Evolutionary conservation across 2,888 invertebrate species (phyloP).

Genomic region (Calliopum simillimum): DNA sequence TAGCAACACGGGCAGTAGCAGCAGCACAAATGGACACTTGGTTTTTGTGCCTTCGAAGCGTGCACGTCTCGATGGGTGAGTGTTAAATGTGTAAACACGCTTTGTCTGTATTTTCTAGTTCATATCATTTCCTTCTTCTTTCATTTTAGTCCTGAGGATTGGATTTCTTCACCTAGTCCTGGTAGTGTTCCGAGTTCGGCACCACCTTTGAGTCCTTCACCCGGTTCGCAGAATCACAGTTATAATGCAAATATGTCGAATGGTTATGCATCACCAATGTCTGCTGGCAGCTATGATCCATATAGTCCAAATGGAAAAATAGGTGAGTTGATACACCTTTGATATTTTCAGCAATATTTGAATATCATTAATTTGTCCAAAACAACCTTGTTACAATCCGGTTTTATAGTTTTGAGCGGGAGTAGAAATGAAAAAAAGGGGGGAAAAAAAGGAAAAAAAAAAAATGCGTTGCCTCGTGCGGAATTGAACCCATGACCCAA

Average conservation of each 20-base stretch:
- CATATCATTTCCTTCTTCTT: background rate
- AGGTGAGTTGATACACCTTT: slow-evolving; percentile 79
- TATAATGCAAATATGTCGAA: slow-evolving; percentile 69
- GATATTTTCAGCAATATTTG: no score
- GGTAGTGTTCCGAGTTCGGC: slow-evolving; percentile 70
- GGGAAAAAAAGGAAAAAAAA: no score
- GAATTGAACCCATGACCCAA: no score
- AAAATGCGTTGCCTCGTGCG: no score
- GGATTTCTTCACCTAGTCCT: slow-evolving; percentile 73
- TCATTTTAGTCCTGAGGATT: slow-evolving; percentile 69
- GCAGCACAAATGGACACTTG: slow-evolving; percentile 67
- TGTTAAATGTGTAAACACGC: slow-evolving; percentile 20
- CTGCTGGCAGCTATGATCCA: slow-evolving; percentile 89
- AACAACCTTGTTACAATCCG: no score
- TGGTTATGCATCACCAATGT: slow-evolving; percentile 88
- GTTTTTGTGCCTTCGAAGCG: slow-evolving; percentile 69
- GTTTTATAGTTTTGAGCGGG: no score
- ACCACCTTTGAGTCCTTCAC: slow-evolving; percentile 77
- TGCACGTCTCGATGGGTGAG: slow-evolving; percentile 68
- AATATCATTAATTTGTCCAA: no score
- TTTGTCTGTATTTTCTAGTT: background rate
- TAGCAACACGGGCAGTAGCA: slow-evolving; percentile 42
- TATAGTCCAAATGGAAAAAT: slow-evolving; percentile 91
- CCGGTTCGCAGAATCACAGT: slow-evolving; percentile 70
- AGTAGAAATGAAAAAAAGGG: no score